Percentiles rank a stretch among this genome's conserved stretches.
phyloP scores from a whole-genome alignment of 1,140 invertebrate genomes.

The Drosophila athabasca region DNA sequence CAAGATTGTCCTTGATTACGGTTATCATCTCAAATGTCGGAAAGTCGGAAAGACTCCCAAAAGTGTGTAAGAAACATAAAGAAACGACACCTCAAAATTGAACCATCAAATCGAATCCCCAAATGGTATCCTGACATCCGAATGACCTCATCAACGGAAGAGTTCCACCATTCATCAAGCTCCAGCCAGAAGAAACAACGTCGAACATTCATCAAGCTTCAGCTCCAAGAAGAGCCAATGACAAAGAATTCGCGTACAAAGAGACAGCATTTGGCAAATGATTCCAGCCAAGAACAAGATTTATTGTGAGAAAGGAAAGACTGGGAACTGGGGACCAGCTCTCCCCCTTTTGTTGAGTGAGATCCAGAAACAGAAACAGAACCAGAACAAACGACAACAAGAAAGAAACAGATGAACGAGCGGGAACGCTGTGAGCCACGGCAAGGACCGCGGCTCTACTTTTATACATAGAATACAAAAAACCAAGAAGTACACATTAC shows the following conservation, averaged over 20 bases:
- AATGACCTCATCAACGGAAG: constrained; percentile 30
- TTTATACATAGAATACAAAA: too few relatives aligned
- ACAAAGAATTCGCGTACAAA: constrained; percentile 10
- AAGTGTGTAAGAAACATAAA: constrained; percentile 1
- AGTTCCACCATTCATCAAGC: constrained; percentile 26
- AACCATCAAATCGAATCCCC: constrained; percentile 15
- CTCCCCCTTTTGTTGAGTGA: too few relatives aligned
- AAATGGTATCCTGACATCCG: constrained; percentile 9
- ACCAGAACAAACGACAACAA: constrained; percentile 4
- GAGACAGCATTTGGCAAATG: constrained; percentile 50
- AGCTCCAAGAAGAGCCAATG: neutral
- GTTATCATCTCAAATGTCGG: too few relatives aligned
- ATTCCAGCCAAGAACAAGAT: constrained; percentile 43
- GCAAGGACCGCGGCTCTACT: too few relatives aligned
- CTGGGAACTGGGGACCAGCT: neutral
- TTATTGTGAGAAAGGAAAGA: constrained; percentile 53
- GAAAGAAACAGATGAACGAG: neutral
- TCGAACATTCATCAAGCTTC: neutral
- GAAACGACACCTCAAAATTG: constrained; percentile 2
- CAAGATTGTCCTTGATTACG: too few relatives aligned
- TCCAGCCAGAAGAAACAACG: too few relatives aligned
- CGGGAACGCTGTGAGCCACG: too few relatives aligned
- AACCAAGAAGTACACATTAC: too few relatives aligned
- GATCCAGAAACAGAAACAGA: neutral
- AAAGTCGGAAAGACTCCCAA: too few relatives aligned